Base-by-base conservation (phyloP, 2,797 vertebrate species). In the Pangasius mekongensis region DNA sequence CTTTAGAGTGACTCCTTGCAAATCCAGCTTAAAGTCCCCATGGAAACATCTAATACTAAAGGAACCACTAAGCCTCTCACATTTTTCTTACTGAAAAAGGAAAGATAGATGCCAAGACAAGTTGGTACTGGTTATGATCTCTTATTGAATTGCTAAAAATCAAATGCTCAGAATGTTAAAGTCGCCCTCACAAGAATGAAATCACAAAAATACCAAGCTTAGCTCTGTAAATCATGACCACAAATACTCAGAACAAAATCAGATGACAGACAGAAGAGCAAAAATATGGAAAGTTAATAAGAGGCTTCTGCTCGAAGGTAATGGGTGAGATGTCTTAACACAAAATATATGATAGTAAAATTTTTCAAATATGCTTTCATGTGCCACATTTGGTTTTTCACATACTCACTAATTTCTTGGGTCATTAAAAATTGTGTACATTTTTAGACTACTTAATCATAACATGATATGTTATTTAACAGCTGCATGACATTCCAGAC, bases 101-200 rank as follows among this genome's bases (percentile, higher is more conserved):
- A 67, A 39, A 0, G 90, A 93, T 92, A 54, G 20, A 78, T 39
- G 74, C 7, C 60, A 69, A 76, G 58, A 64, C 77, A 92, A 91
- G 91, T 91, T 85, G 0, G 86, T n/a, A 83, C 93, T 86, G 18
- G 91, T 83, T 87, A 4, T 83, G 11, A 9, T 22, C 43, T 88
- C 33, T 78, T 87, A 47, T 84, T 88, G 86, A 91, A 90, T 87
- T 62, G n/a, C 0, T 8, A 27, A n/a, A 64, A 82, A 62, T 22
- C 18, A 71, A 89, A 71, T 82, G 33, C 78, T 73, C 90, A 20
- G 54, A 88, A 49, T 71, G 69, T 58, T 85, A 74, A 90, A 84
- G 88, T 74, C 82, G 58, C 84, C 47, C 0, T 62, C n/a, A 39
- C 9, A 66, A 30, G 24, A 85, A 20, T 80, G 9, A 64, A 84